Base-by-base conservation (phyloP, 1,140 invertebrate species). In the Drosophila seguyi region DNA sequence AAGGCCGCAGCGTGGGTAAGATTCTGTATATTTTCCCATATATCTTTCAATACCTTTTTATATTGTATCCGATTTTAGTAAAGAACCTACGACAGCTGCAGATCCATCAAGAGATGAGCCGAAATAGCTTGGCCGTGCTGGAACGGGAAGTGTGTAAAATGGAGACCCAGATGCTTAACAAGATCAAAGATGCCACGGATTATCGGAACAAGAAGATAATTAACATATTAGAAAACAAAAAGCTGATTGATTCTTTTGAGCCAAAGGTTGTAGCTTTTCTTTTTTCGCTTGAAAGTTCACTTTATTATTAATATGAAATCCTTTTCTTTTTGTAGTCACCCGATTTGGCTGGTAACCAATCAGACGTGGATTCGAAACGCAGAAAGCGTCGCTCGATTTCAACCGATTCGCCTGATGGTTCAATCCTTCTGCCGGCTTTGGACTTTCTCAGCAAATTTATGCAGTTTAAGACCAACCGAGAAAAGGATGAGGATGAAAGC, bases 371-470 rank as follows among this genome's bases (percentile, higher is more conserved):
- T 38, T 13, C 6, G 34, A 16, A 22, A 6, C 8, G 3, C 8
- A 16, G 1, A 25, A 53, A 22, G 14, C 31, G 14, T n/a, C 5
- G 14, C 10, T n/a, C 7, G 2, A 11, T n/a, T 2, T 0, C 16
- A 18, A 18, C 6, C 14, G 4, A 25, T 13, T 14, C 20, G 11
- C 16, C 6, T 1, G 16, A 14, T n/a, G 6, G 10, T 3, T n/a
- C 14, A 3, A 25, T 42, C 6, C 36, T 41, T 18, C 4, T 8
- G 36, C 25, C 55, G 4, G 22, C 36, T 0, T 18, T 57, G 22
- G 36, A 41, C 7, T 57, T 57, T 7, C 16, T 57, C 6, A 57
- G 6, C 22, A 25, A 57, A 7, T 55, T 25, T 55, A 38, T 55
- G 52, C 20, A 25, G 8, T 3, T 8, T 2, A 31, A 11, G 10